Conservation (phyloP, 1,140 invertebrate genomes). For the Drusus annulatus region DNA sequence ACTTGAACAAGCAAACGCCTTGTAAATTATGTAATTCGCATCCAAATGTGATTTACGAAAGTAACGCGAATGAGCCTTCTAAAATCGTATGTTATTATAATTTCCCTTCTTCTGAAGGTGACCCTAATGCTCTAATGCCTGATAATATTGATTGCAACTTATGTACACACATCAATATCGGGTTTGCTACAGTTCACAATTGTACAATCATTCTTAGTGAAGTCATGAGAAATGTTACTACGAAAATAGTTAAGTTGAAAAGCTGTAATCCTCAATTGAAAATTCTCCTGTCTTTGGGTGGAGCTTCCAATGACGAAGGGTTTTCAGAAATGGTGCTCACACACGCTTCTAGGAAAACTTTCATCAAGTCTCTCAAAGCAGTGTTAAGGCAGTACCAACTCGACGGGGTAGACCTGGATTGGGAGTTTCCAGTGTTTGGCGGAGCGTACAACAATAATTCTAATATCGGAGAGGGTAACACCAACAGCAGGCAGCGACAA, state of each 20-base stretch:
- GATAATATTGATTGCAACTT: slow-evolving; percentile 76
- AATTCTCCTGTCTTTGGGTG: slow-evolving; percentile 85
- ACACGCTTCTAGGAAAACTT: slow-evolving; percentile 79
- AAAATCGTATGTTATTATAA: slow-evolving; percentile 80
- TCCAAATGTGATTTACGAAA: not conserved
- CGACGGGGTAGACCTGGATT: slow-evolving; percentile 89
- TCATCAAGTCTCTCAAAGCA: slow-evolving; percentile 78
- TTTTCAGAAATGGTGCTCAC: slow-evolving; percentile 81
- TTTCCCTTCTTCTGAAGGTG: slow-evolving; percentile 63
- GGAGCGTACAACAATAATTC: slow-evolving; percentile 4
- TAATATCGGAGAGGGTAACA: not conserved
- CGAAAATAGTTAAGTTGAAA: slow-evolving; percentile 75
- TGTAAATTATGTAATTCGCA: slow-evolving; percentile 30
- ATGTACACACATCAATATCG: slow-evolving; percentile 88
- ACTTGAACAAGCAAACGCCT: slow-evolving; percentile 26
- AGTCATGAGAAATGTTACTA: slow-evolving; percentile 67
- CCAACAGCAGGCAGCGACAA: slow-evolving; percentile 72
- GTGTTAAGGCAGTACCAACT: slow-evolving; percentile 76
- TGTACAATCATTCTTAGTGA: slow-evolving; percentile 71
- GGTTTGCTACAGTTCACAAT: slow-evolving; percentile 79
- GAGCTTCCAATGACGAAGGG: slow-evolving; percentile 73
- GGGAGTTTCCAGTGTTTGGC: slow-evolving; percentile 84
- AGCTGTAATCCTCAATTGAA: slow-evolving; percentile 79
- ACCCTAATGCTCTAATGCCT: slow-evolving; percentile 69
- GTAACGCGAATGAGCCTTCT: not conserved